Conservation (phyloP, 2,113 vertebrate genomes). For the Oophaga pumilio region DNA sequence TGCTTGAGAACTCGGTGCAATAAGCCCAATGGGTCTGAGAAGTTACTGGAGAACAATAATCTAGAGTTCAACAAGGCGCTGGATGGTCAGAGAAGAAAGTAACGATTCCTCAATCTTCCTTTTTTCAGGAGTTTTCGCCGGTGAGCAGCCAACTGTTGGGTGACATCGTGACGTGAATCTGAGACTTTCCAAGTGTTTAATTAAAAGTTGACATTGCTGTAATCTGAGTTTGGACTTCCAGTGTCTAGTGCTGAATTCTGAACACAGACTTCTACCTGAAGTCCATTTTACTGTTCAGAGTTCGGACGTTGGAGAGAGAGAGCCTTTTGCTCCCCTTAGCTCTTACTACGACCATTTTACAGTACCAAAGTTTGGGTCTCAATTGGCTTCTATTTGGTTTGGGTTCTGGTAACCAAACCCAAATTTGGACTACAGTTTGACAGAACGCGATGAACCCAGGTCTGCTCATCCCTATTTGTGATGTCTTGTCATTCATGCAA, state of each 20-base stretch:
- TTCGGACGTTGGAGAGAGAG: too few species aligned
- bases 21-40: background rate
- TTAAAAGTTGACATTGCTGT: slow-evolving; percentile 61
- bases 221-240: slow-evolving; percentile 33
- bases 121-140: background rate
- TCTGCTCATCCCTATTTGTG: too few species aligned
- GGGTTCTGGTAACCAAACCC: too few species aligned
- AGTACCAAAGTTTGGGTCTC: too few species aligned
- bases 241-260: background rate
- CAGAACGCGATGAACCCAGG: too few species aligned
- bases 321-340: too few species aligned
- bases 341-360: too few species aligned
- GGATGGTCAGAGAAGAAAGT: background rate
- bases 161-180: slow-evolving; percentile 36
- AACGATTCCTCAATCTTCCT: too few species aligned
- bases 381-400: too few species aligned
- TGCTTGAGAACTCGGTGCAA: background rate
- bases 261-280: too few species aligned
- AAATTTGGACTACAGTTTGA: too few species aligned
- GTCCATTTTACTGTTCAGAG: slow-evolving; percentile 35
- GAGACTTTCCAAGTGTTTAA: slow-evolving; percentile 59
- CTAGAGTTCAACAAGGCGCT: background rate
- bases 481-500: too few species aligned
- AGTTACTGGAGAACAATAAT: slow-evolving; percentile 1
- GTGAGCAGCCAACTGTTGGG: background rate